phyloP scores from a whole-genome alignment of 2,888 invertebrate genomes.

The Vandiemenella viatica region DNA sequence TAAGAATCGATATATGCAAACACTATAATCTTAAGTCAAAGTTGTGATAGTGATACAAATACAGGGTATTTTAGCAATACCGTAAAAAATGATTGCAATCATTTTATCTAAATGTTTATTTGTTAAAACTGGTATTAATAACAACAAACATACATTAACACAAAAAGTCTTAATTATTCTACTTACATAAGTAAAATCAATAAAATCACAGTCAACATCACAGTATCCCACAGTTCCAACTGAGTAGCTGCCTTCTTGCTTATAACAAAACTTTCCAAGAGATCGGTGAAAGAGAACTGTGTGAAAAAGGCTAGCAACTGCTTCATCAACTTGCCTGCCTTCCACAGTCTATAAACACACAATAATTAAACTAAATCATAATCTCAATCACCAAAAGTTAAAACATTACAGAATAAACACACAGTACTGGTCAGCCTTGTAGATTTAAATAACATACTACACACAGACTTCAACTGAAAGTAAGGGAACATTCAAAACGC shows the following conservation, averaged over 20 bases:
- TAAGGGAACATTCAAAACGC: no score
- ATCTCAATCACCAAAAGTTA: no score
- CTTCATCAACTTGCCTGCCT: constrained; percentile 83
- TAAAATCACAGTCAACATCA: constrained; percentile 94
- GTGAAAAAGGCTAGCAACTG: constrained; percentile 80
- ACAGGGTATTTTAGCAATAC: no score
- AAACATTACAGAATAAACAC: no score
- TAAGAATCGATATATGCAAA: no score
- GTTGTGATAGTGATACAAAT: no score
- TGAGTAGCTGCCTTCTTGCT: constrained; percentile 85
- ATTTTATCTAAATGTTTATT: neutral
- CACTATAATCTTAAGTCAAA: no score
- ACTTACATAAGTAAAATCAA: constrained; percentile 87
- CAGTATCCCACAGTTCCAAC: constrained; percentile 90
- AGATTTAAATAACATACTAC: no score
- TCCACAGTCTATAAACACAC: constrained; percentile 46
- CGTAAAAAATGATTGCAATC: no score
- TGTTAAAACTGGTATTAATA: neutral
- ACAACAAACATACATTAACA: neutral
- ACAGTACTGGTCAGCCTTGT: no score
- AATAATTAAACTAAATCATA: neutral
- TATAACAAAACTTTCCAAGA: constrained; percentile 86
- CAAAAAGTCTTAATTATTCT: neutral
- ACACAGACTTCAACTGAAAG: no score
- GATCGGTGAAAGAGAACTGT: constrained; percentile 82